Percentiles rank a stretch among this genome's conserved stretches.
Conservation (phyloP, 2,113 vertebrate genomes). For the Hyperopisus bebe region DNA sequence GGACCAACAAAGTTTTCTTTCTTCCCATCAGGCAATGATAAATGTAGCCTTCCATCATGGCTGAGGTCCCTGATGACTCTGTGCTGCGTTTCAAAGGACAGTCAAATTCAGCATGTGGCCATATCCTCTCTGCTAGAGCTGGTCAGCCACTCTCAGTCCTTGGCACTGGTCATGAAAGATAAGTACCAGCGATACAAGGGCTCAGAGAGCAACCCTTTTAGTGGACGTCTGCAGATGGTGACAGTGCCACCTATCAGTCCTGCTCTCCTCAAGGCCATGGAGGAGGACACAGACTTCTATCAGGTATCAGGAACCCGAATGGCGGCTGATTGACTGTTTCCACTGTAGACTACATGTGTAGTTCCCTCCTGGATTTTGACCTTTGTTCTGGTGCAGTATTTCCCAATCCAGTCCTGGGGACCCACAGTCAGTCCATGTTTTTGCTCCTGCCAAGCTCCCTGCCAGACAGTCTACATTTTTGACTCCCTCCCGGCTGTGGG, state of each 20-base stretch:
- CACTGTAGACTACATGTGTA: neutral
- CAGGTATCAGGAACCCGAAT: slow-evolving; percentile 59
- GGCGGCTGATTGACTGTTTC: neutral
- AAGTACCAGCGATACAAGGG: slow-evolving; percentile 76
- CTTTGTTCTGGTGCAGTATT: neutral
- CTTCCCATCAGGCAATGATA: slow-evolving; percentile 47
- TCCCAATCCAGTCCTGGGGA: neutral
- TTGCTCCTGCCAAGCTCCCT: neutral
- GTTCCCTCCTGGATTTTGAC: neutral
- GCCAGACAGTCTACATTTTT: neutral
- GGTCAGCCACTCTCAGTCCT: slow-evolving; percentile 89
- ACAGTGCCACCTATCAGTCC: slow-evolving; percentile 83
- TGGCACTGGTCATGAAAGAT: slow-evolving; percentile 87
- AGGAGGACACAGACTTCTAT: slow-evolving; percentile 86
- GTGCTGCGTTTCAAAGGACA: slow-evolving; percentile 81
- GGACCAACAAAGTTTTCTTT: neutral
- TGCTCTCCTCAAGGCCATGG: slow-evolving; percentile 65
- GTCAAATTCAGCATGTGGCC: slow-evolving; percentile 77
- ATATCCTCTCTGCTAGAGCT: slow-evolving; percentile 85
- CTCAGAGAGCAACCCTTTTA: slow-evolving; percentile 71
- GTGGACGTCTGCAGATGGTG: slow-evolving; percentile 87
- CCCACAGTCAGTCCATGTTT: neutral
- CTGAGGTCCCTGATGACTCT: slow-evolving; percentile 84
- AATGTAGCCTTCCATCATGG: slow-evolving; percentile 71
- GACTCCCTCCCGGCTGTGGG: neutral